Evolutionary conservation across 2,797 vertebrate genomes (phyloP), one percentile per base, ranked within the genome.

Genomic region (Pseudotriccus pelzelni): DNA sequence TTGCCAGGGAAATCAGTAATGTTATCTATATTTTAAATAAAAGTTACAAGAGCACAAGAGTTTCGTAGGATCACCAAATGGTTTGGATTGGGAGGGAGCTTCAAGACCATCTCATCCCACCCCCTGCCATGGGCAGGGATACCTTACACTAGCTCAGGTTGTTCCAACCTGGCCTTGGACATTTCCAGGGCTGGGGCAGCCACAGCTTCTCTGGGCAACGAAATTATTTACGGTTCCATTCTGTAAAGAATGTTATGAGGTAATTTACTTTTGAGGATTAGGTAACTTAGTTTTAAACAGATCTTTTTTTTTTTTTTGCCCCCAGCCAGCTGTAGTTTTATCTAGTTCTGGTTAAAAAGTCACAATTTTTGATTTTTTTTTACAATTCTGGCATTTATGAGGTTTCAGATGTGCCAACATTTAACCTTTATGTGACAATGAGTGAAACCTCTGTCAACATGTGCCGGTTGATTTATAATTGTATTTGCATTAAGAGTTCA

Each of bases 371-470:
- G 8, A 25, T 24, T 16, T 28, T 27, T 17, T 73, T 47, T 3
- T 19, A 13, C 13, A 16, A 0, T 79, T 46, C 36, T 47, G 25
- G 23, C 28, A 9, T 41, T 55, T 11, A 5, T 23, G 30, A 77
- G 32, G 20, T 64, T 90, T 62, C 0, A 7, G 27, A 5, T 9
- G 14, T 68, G 46, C 28, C 19, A 10, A 15, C 25, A 43, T 43
- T 56, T 72, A 84, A 27, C 6, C 6, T 2, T 47, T 43, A 17
- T 0, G 0, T n/a, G 59, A 7, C 39, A 62, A 16, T 0, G 2
- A 24, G 18, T 19, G 14, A 74, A 69, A 55, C n/a, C 20, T 64
- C n/a, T 66, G 18, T 32, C 37, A 72, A 22, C 5, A 2, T 5
- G 3, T 37, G 23, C 27, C 56, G 46, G 19, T 20, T 39, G 43